Evolutionary conservation across 1,140 invertebrate genomes (phyloP).

Genomic region (Zaprionus gabonicus): DNA sequence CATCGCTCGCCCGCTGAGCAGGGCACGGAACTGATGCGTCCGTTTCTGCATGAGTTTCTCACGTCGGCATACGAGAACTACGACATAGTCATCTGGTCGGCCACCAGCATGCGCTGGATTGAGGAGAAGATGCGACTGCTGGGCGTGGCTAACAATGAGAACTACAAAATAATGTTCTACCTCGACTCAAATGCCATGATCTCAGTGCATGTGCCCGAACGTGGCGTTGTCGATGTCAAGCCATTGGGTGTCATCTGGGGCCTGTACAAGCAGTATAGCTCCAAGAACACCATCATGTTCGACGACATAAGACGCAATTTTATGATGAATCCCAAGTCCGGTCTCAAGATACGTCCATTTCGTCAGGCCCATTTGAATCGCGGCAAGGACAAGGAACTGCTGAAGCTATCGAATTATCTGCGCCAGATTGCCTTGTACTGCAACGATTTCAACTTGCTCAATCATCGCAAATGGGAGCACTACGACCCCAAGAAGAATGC

Average conservation of each 20-base stretch:
- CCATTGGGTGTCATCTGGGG: constrained; percentile 98
- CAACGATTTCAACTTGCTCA: constrained; percentile 93
- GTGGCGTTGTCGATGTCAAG: constrained; percentile 92
- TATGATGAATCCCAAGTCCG: constrained; percentile 98
- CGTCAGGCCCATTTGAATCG: constrained; percentile 95
- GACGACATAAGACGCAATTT: constrained; percentile 99
- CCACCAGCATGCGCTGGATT: constrained; percentile 99
- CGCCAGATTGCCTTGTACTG: constrained; percentile 91
- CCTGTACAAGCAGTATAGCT: constrained; percentile 93
- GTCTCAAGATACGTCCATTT: constrained; percentile 95
- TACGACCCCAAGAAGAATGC: constrained; percentile 86
- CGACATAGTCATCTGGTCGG: constrained; percentile 96
- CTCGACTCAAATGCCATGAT: constrained; percentile 97
- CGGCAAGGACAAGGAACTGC: constrained; percentile 92
- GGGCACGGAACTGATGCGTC: constrained; percentile 96
- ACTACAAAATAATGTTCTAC: constrained; percentile 97
- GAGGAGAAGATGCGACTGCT: constrained; percentile 98
- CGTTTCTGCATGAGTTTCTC: constrained; percentile 97
- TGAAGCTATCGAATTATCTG: constrained; percentile 93
- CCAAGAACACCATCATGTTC: constrained; percentile 99
- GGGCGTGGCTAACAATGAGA: constrained; percentile 91
- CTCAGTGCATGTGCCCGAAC: constrained; percentile 90
- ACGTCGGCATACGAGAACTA: constrained; percentile 95
- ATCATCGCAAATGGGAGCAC: constrained; percentile 97
- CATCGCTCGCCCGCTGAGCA: constrained; percentile 95